phyloP scores from a whole-genome alignment of 2,797 vertebrate species.

The Pantherophis vulpinus region DNA sequence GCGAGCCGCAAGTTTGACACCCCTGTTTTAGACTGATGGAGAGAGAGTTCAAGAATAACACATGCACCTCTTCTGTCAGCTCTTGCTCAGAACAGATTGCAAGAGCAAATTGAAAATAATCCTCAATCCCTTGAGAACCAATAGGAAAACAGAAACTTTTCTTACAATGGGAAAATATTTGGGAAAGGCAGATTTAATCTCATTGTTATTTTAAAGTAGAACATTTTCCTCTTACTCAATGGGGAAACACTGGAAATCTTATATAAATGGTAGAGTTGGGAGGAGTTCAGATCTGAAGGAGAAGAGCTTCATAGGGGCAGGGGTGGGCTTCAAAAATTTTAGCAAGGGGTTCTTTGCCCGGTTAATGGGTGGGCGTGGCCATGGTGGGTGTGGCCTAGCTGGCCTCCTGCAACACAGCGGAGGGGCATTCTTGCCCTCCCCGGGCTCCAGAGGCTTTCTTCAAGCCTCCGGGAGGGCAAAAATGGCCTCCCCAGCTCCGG shows the following conservation, averaged over 20 bases:
- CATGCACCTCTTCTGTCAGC: background rate
- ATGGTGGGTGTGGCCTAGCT: too few species aligned
- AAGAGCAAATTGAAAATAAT: background rate
- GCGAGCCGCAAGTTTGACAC: too few species aligned
- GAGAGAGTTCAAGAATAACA: background rate
- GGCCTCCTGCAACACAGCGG: too few species aligned
- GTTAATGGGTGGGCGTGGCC: too few species aligned
- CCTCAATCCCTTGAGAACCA: background rate
- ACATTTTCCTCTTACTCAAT: background rate
- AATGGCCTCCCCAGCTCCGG: too few species aligned
- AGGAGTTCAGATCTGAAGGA: background rate
- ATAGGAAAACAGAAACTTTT: background rate
- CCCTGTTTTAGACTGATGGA: background rate
- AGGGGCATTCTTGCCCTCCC: too few species aligned
- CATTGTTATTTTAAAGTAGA: background rate
- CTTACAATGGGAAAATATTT: background rate
- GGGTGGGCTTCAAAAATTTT: too few species aligned
- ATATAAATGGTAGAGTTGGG: background rate
- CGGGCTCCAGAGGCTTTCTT: too few species aligned
- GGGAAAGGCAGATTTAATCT: background rate
- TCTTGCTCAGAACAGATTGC: background rate
- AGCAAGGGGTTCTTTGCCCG: too few species aligned
- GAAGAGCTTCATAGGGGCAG: background rate
- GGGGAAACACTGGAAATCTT: background rate
- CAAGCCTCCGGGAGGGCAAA: rapidly evolving